Evolutionary conservation across 1,140 invertebrate genomes (phyloP).

Genomic region (Elymnias hypermnestra): DNA sequence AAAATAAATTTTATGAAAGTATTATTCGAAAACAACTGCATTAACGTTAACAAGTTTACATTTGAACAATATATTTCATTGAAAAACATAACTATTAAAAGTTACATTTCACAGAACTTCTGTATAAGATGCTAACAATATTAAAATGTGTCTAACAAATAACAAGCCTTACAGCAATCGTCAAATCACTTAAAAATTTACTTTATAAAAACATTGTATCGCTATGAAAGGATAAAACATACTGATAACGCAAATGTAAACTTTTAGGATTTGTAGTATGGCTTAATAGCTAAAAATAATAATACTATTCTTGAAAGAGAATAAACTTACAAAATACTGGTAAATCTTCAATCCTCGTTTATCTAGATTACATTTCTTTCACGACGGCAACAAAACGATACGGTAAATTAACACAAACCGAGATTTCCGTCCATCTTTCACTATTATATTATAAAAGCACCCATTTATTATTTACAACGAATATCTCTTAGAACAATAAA

Average conservation of each 20-base stretch:
- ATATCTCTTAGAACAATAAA: slow-evolving; percentile 1
- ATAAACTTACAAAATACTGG: slow-evolving; percentile 17
- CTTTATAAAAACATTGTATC: too few relatives aligned
- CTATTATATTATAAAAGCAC: slow-evolving; percentile 36
- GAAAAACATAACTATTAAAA: too few relatives aligned
- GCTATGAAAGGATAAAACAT: too few relatives aligned
- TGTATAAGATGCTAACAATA: too few relatives aligned
- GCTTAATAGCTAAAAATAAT: slow-evolving; percentile 1
- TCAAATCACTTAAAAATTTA: too few relatives aligned
- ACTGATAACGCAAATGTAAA: slow-evolving; percentile 6
- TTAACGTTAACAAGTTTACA: too few relatives aligned
- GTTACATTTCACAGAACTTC: too few relatives aligned
- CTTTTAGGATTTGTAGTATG: neutral
- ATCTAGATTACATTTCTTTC: slow-evolving; percentile 58
- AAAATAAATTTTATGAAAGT: too few relatives aligned
- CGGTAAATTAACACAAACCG: slow-evolving; percentile 43
- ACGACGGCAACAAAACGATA: slow-evolving; percentile 40
- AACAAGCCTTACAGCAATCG: too few relatives aligned
- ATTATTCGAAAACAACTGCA: too few relatives aligned
- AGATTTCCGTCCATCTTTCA: slow-evolving; percentile 59
- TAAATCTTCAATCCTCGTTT: slow-evolving; percentile 34
- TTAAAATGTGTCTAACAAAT: too few relatives aligned
- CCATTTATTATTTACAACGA: neutral
- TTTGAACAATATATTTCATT: too few relatives aligned
- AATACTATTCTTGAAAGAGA: slow-evolving; percentile 7